Evolutionary conservation across 2,113 vertebrate genomes (phyloP), one percentile per base, ranked within the genome.

Genomic region (Bubalus kerabau): DNA sequence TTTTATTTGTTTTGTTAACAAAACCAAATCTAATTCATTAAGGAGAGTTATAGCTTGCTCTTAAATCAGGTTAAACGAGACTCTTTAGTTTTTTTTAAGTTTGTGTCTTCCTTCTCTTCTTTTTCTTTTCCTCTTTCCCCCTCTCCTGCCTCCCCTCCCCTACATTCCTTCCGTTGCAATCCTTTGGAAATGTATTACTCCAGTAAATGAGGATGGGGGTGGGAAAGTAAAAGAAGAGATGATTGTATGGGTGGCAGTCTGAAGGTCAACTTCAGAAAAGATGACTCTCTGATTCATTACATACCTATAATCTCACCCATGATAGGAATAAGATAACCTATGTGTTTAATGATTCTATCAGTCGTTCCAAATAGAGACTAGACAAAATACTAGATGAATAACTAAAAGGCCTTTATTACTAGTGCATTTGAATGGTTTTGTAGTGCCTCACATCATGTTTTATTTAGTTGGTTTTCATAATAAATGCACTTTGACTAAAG

Each of bases 81-180:
- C n/a, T 40, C 6, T 24, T 46, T 84, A 74, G 11, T 26, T 89
- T 74, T 16, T 62, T 57, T 24, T n/a, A 36, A 28, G 12, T 71
- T 67, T 32, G 12, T 74, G 62, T 67, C 50, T 57, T 40, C 8
- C 0, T 52, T 52, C 43, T 83, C 40, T 74, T 36, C 19, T 24
- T 52, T 87, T 94, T 2, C 17, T 86, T 81, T 14, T 30, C 7
- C 76, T 80, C 7, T 8, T 15, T 1, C 6, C 8, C 2, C n/a
- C 6, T 23, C 0, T 4, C 16, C 5, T 12, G 4, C 2, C 10
- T 15, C 3, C 6, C 2, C 19, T 19, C 13, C 15, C 8, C 14
- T 19, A 40, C 3, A 2, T 32, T 26, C 50, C 48, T 80, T 10
- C 23, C 17, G 56, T n/a, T 46, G 6, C 4, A 17, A 2, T 57